Percentiles rank a stretch among this genome's conserved stretches.
Evolutionary conservation across 2,888 invertebrate genomes (phyloP).

Genomic region (Zonitis immaculata): DNA sequence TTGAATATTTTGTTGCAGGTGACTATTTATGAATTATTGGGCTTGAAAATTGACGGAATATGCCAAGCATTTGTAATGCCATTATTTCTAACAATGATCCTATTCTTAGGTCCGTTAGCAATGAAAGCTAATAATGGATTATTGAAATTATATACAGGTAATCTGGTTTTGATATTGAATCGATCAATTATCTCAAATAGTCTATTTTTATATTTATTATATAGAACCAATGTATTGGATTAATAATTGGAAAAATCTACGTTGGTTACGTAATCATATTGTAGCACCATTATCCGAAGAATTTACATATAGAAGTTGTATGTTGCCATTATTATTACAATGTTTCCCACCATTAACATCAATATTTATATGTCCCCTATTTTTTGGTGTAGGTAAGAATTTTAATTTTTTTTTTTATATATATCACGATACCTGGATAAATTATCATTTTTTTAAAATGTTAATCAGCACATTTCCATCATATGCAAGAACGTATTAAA

Average conservation of each 20-base stretch:
- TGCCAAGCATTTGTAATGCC: slow-evolving; percentile 70
- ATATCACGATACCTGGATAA: not conserved
- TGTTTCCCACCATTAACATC: slow-evolving; percentile 70
- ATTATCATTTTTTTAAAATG: not conserved
- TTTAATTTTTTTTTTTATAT: no score
- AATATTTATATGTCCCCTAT: slow-evolving; percentile 79
- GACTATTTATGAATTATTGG: slow-evolving; percentile 66
- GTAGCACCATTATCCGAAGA: slow-evolving; percentile 94
- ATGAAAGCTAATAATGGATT: slow-evolving; percentile 67
- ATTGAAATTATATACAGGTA: slow-evolving; percentile 66
- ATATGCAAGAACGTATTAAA: slow-evolving; percentile 74
- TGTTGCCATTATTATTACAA: slow-evolving; percentile 85
- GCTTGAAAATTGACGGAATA: slow-evolving; percentile 69
- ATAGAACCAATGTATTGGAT: slow-evolving; percentile 56
- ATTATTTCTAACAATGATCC: slow-evolving; percentile 68
- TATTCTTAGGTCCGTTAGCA: slow-evolving; percentile 79
- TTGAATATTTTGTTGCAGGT: slow-evolving; percentile 47
- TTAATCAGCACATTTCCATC: slow-evolving; percentile 80
- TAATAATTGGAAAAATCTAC: slow-evolving; percentile 63
- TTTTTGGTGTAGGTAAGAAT: slow-evolving; percentile 81
- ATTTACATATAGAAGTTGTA: slow-evolving; percentile 92
- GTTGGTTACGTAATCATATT: slow-evolving; percentile 84
- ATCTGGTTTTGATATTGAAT: no score
- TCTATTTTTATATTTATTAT: no score
- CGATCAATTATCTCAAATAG: no score